Conservation (phyloP, 2,113 vertebrate species). For the Eulemur rufifrons region DNA sequence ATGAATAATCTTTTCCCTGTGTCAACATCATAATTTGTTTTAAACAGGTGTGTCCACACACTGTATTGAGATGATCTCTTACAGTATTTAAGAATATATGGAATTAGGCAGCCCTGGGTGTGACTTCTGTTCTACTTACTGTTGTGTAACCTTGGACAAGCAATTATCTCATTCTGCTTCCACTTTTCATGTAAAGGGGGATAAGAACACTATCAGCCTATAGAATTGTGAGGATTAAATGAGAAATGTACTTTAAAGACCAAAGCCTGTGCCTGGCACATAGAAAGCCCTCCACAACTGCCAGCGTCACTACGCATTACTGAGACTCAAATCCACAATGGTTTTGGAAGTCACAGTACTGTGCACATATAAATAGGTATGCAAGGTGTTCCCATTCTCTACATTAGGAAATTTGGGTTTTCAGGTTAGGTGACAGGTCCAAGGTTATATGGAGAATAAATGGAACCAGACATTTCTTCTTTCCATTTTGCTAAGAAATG, state of each 20-base stretch:
- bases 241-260: not conserved
- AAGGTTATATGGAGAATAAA: not conserved
- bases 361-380: not conserved
- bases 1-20: not conserved
- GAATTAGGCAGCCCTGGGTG: not conserved
- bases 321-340: not conserved
- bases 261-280: not conserved
- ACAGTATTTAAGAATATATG: not conserved
- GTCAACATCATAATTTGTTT: not conserved
- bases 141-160: not conserved
- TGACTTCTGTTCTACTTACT: not conserved
- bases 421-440: not conserved
- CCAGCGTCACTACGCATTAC: not conserved
- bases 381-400: not conserved
- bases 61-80: not conserved
- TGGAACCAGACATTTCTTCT: not conserved
- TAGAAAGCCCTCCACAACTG: not conserved
- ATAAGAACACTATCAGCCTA: not conserved
- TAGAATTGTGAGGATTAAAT: not conserved
- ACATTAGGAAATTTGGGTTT: not conserved
- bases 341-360: not conserved
- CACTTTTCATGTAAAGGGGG: not conserved
- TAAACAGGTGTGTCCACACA: not conserved
- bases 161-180: conserved; percentile 9
- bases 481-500: not conserved